phyloP scores from a whole-genome alignment of 1,140 invertebrate species.

The Grapholita molesta region DNA sequence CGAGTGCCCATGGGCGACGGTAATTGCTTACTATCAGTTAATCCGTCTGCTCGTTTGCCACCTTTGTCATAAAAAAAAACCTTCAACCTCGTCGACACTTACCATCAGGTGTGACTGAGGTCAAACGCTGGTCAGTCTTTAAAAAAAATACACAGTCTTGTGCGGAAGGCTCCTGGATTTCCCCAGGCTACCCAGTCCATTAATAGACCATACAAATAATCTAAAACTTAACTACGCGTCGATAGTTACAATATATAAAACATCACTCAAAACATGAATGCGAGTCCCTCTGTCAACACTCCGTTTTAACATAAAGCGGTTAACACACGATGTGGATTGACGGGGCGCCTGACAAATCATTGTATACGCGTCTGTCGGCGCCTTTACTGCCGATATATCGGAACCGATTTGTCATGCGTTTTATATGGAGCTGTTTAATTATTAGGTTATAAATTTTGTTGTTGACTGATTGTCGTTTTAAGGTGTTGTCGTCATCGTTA shows the following conservation, averaged over 20 bases:
- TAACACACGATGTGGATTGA: constrained; percentile 6
- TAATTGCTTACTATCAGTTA: too few species aligned
- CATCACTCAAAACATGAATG: neutral
- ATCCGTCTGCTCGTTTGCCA: too few species aligned
- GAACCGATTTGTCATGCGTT: neutral
- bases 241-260: neutral
- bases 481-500: neutral
- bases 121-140: too few species aligned
- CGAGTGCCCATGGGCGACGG: too few species aligned
- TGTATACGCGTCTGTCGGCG: constrained; percentile 9
- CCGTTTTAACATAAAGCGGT: constrained; percentile 6
- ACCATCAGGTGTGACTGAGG: too few species aligned
- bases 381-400: constrained; percentile 8
- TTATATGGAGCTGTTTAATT: neutral
- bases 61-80: too few species aligned
- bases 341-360: constrained; percentile 2
- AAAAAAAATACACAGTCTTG: too few species aligned
- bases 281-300: neutral
- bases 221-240: neutral
- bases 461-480: neutral
- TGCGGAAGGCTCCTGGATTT: neutral
- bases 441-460: neutral
- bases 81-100: too few species aligned
- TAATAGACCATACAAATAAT: neutral
- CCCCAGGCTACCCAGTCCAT: neutral